These are phyloP conservation scores for Crossaster papposus DNA, from an alignment of 53 echinoderm and acorn worm species.

Conservation along the genomic window DNA sequence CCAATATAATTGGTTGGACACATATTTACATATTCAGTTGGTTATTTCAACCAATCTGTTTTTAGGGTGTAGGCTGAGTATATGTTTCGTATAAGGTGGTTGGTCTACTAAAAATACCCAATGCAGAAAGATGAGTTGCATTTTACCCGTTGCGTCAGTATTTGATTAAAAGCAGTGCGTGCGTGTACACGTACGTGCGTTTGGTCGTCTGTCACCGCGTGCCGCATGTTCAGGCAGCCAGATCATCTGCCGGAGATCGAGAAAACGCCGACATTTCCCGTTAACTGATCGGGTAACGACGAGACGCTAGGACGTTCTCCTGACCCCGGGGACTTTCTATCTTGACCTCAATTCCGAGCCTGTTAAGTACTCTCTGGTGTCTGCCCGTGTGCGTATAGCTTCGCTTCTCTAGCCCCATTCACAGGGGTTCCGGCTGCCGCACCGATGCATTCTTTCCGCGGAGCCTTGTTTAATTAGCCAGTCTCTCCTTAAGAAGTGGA, in stretches of 20 bases:
- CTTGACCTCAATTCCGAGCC: slow-evolving; percentile 43
- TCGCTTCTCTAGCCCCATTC: neutral
- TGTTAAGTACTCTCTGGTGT: slow-evolving; percentile 40
- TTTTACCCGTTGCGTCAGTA: neutral
- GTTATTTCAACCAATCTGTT: too few relatives aligned
- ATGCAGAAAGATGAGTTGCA: too few relatives aligned
- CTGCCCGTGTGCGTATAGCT: neutral
- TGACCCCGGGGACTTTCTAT: neutral
- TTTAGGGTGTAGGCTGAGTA: too few relatives aligned
- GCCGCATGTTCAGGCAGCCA: neutral
- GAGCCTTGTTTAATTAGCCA: neutral
- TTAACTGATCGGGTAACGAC: slow-evolving; percentile 15
- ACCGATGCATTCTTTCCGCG: neutral
- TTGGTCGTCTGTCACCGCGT: neutral
- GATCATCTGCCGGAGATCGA: slow-evolving; percentile 26
- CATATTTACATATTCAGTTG: too few relatives aligned
- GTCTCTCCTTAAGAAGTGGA: neutral
- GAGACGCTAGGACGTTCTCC: slow-evolving; percentile 20
- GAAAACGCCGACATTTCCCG: neutral
- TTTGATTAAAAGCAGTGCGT: neutral
- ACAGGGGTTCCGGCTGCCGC: neutral
- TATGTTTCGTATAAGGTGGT: too few relatives aligned
- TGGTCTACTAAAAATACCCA: too few relatives aligned
- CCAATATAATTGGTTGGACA: too few relatives aligned
- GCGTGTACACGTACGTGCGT: neutral